These are phyloP conservation scores for Nannospalax galili DNA, from an alignment of 2,113 vertebrate species.

Conservation along the genomic window DNA sequence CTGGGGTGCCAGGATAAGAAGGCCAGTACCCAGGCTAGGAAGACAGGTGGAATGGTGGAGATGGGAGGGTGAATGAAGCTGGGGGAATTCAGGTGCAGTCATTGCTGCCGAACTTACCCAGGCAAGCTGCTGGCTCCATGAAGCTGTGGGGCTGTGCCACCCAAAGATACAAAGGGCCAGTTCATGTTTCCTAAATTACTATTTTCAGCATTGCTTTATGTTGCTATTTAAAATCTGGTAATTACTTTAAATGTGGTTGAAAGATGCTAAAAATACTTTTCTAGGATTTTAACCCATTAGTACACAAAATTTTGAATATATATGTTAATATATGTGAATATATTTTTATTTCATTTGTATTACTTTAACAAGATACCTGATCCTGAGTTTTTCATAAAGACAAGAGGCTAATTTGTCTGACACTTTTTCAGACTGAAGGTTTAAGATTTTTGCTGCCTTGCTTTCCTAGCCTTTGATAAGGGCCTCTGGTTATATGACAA, in stretches of 20 bases:
- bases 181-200: background rate
- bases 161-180: no score
- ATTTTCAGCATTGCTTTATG: background rate
- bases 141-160: no score
- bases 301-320: no score
- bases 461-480: background rate
- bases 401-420: background rate
- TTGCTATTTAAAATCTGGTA: background rate
- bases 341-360: background rate
- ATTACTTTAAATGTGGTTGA: background rate
- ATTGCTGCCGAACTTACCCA: no score
- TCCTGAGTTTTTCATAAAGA: background rate
- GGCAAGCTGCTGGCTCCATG: no score
- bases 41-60: no score
- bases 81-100: no score
- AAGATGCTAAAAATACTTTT: conserved; percentile 22
- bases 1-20: no score
- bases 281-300: background rate
- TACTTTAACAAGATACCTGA: background rate
- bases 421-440: background rate
- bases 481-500: background rate
- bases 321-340: no score
- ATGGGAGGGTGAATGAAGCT: no score
- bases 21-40: no score
- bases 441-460: background rate